These are phyloP conservation scores for Pycnomerus fuliginosus DNA, from an alignment of 2,888 invertebrate genomes.

Conservation along the genomic window DNA sequence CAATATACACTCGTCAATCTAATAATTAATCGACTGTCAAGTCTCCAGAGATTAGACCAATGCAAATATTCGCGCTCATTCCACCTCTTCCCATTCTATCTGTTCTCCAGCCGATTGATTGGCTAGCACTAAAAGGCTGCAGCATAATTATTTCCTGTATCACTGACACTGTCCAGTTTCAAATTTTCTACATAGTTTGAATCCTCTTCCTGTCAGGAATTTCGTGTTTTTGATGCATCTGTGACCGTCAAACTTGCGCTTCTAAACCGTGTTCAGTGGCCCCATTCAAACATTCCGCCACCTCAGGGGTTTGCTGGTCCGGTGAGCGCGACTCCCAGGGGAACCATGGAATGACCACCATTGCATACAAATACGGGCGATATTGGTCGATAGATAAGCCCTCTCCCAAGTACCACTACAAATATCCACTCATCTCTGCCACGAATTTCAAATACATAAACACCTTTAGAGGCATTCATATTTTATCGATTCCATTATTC, in stretches of 20 bases:
- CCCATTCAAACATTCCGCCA: conserved; percentile 19
- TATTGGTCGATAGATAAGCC: conserved; percentile 29
- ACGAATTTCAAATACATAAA: too few species aligned
- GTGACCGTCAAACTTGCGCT: conserved; percentile 18
- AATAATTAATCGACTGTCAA: conserved; percentile 33
- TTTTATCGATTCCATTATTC: too few species aligned
- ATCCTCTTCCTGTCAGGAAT: conserved; percentile 17
- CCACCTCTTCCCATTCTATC: conserved; percentile 25
- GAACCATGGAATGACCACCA: conserved; percentile 28
- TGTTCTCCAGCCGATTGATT: conserved; percentile 23
- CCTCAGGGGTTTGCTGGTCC: conserved; percentile 23
- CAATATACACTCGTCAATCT: conserved; percentile 30
- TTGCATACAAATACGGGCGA: conserved; percentile 28
- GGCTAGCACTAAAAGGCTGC: conserved; percentile 15
- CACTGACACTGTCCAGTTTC: too few species aligned
- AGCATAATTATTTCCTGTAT: conserved; percentile 19
- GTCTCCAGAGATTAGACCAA: conserved; percentile 24
- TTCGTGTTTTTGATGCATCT: conserved; percentile 17
- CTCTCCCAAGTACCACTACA: conserved; percentile 19
- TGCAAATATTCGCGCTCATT: conserved; percentile 32
- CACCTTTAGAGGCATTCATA: too few species aligned
- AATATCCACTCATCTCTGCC: too few species aligned
- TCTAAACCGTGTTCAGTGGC: conserved; percentile 21
- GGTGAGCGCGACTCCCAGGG: conserved; percentile 26
- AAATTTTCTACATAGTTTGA: too few species aligned